phyloP scores from a whole-genome alignment of 2,888 invertebrate genomes.

The Callyntrura guangdongensis region DNA sequence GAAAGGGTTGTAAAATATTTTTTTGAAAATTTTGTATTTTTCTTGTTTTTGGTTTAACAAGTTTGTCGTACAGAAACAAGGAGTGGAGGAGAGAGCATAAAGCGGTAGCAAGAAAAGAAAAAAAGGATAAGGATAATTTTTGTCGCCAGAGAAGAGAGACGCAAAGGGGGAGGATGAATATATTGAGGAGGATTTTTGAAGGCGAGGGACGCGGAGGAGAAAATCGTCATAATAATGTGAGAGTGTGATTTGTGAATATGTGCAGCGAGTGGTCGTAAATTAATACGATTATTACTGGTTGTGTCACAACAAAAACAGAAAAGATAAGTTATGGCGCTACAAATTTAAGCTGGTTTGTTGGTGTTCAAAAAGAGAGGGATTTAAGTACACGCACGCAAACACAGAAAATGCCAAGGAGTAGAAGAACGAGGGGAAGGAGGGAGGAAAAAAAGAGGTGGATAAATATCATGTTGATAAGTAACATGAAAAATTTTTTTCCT shows the following conservation, averaged over 20 bases:
- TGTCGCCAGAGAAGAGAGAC: neutral
- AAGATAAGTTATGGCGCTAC: constrained; percentile 30
- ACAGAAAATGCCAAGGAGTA: neutral
- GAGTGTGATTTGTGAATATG: constrained; percentile 70
- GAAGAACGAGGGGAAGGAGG: neutral
- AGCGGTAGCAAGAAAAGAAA: constrained; percentile 15
- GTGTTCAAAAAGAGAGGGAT: no score
- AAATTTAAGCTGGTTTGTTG: constrained; percentile 51
- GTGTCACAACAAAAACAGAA: constrained; percentile 63
- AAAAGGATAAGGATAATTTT: constrained; percentile 3
- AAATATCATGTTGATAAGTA: no score
- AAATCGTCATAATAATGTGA: constrained; percentile 35
- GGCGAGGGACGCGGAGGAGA: no score
- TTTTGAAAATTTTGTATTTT: no score
- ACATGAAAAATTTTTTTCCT: neutral
- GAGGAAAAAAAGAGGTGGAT: neutral
- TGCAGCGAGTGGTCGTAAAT: constrained; percentile 55
- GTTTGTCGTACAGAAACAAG: no score
- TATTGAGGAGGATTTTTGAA: no score
- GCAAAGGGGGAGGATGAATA: constrained; percentile 8
- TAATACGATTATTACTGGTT: constrained; percentile 68
- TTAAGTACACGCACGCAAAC: constrained; percentile 6
- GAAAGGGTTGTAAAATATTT: constrained; percentile 4
- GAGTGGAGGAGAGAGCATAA: neutral
- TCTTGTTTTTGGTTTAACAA: no score